These are phyloP conservation scores for Bugulina stolonifera DNA, from an alignment of 2,888 invertebrate genomes.

Conservation along the genomic window DNA sequence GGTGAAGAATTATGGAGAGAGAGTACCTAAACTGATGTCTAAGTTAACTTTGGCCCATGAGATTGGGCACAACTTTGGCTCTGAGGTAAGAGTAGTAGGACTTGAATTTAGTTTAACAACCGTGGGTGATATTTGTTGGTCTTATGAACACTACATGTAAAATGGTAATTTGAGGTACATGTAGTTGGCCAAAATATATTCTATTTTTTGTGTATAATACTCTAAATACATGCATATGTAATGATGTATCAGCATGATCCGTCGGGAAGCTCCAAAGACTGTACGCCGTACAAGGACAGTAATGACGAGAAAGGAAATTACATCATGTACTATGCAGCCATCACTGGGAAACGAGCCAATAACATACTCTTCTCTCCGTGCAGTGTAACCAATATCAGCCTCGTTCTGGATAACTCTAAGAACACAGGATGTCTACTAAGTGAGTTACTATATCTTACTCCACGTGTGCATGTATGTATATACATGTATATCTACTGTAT, in stretches of 20 bases:
- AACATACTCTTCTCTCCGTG: constrained; percentile 95
- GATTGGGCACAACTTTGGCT: constrained; percentile 97
- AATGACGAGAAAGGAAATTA: constrained; percentile 87
- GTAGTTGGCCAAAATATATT: no score
- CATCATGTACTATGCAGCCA: constrained; percentile 99
- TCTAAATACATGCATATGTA: no score
- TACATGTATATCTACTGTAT: neutral
- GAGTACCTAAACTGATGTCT: constrained; percentile 94
- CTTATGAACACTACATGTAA: no score
- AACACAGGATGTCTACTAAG: constrained; percentile 73
- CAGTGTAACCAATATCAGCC: constrained; percentile 88
- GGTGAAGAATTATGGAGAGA: constrained; percentile 93
- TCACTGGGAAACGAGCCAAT: constrained; percentile 93
- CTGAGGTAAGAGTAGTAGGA: constrained; percentile 31
- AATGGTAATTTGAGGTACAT: no score
- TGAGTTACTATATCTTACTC: constrained; percentile 55
- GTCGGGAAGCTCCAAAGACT: constrained; percentile 28
- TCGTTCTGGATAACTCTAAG: constrained; percentile 83
- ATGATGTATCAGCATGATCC: constrained; percentile 21
- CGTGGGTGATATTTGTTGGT: no score
- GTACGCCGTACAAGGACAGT: constrained; percentile 43
- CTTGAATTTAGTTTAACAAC: no score
- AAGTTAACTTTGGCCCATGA: constrained; percentile 96
- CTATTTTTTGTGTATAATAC: no score
- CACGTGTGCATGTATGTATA: no score